phyloP scores from a whole-genome alignment of 2,113 vertebrate species.

The Pedionomus torquatus region DNA sequence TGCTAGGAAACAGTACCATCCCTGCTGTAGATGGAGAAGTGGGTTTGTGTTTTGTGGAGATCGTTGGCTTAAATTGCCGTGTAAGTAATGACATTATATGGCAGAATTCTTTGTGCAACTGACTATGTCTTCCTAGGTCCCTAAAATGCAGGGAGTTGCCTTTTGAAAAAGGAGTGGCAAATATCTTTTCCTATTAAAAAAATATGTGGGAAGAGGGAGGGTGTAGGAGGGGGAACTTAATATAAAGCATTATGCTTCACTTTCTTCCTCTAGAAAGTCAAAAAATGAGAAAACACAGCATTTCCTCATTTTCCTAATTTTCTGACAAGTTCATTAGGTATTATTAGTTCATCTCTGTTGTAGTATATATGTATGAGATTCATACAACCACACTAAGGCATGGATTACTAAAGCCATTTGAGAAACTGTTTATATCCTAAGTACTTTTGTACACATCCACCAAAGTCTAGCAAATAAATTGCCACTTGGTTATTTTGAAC shows the following conservation, averaged over 20 bases:
- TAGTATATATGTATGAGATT: not conserved
- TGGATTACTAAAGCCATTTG: not conserved
- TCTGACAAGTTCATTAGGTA: not conserved
- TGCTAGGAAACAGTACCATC: conserved; percentile 23
- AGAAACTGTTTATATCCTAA: not conserved
- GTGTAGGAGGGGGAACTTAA: not conserved
- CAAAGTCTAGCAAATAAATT: not conserved
- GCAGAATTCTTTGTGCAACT: not conserved
- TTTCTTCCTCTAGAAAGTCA: not conserved
- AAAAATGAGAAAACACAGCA: not conserved
- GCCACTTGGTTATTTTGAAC: not conserved
- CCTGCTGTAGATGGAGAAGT: not conserved
- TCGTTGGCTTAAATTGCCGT: not conserved
- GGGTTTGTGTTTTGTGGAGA: conserved; percentile 1
- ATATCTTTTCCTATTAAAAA: not conserved
- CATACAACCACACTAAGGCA: not conserved
- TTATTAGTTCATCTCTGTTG: not conserved
- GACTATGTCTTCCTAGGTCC: not conserved
- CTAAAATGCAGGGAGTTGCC: not conserved
- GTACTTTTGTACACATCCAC: not conserved
- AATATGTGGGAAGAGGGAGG: too few species aligned
- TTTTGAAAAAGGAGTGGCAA: not conserved
- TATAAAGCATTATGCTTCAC: not conserved
- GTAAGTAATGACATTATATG: not conserved
- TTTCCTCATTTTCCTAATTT: not conserved